Base-by-base conservation (phyloP, 2,797 vertebrate species). In the Gymnothorax reevesii region DNA sequence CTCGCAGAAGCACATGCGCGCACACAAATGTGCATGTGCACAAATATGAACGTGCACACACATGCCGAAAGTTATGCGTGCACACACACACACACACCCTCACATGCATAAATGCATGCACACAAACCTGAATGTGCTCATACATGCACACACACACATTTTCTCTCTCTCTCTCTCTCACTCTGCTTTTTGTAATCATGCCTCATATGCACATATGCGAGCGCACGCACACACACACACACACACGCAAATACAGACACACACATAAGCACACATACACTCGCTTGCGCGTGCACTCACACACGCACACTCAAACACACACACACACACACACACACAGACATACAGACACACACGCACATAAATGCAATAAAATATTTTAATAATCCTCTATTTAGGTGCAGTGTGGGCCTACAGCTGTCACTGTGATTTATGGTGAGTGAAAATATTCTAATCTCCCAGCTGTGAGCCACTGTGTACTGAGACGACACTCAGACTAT, bases 351-450 rank as follows among this genome's bases (percentile, higher is more conserved):
- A 49, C 17, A 66, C 33, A 33, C 27, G 83, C 52, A 86, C 17
- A 73, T 4, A 57, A n/a, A 83, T 59, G 64, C 80, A 86, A 64
- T 86, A 57, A 86, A 86, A 83, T 86, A 86, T 86, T 86, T 86
- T 80, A 80, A 80, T 80, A 80, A 86, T 91, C 86, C 90, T 88
- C 84, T 90, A 89, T 93, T 92, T 91, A 92, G 93, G 93, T 95
- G 91, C 93, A 93, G 93, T 89, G 85, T 92, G 92, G 90, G 89
- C 86, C 89, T 84, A 90, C 92, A 86, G 55, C 90, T 94, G 95
- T 94, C 93, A 94, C 85, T 0, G 89, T 94, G 94, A 95, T 95
- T 95, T 93, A 95, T 94, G 93, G 90, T 91, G 87, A 93, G 89
- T 77, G 90, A 89, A 92, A 90, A 92, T 90, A 93, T 94, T 93